A percentile compares a stretch with the other conserved stretches of the same genome.
These are phyloP conservation scores for Glaucidium brasilianum DNA, from an alignment of 2,113 vertebrate species.

Conservation along the genomic window DNA sequence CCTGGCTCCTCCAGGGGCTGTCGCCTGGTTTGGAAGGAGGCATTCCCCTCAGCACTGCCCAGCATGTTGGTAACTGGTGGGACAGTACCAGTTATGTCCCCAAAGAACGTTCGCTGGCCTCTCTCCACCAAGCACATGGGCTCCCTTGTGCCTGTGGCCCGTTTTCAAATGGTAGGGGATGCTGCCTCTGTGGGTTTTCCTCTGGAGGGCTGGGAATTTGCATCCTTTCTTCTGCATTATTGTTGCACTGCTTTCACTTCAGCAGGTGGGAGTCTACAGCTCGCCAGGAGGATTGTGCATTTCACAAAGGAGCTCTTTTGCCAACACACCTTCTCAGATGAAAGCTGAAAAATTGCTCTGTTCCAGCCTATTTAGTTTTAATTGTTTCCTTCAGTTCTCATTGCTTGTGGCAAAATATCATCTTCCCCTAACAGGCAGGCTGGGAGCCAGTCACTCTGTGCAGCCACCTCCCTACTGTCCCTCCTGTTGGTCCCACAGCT, in stretches of 20 bases:
- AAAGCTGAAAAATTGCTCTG: neutral
- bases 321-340: neutral
- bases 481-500: neutral
- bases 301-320: neutral
- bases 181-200: fast-evolving
- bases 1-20: neutral
- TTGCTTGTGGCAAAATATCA: neutral
- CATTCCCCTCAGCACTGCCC: neutral
- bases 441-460: neutral
- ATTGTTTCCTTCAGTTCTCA: constrained; percentile 39
- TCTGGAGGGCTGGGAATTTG: neutral
- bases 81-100: neutral
- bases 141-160: fast-evolving
- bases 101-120: fast-evolving
- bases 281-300: neutral
- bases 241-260: neutral
- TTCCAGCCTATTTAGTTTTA: constrained; percentile 44
- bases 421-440: neutral
- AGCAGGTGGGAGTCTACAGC: neutral
- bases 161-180: neutral
- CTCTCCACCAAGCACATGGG: neutral
- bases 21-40: neutral
- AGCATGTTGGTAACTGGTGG: fast-evolving
- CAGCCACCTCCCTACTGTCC: neutral
- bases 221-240: neutral